Evolutionary conservation across 2,888 invertebrate genomes (phyloP).

Genomic region (Drosophila quinaria): DNA sequence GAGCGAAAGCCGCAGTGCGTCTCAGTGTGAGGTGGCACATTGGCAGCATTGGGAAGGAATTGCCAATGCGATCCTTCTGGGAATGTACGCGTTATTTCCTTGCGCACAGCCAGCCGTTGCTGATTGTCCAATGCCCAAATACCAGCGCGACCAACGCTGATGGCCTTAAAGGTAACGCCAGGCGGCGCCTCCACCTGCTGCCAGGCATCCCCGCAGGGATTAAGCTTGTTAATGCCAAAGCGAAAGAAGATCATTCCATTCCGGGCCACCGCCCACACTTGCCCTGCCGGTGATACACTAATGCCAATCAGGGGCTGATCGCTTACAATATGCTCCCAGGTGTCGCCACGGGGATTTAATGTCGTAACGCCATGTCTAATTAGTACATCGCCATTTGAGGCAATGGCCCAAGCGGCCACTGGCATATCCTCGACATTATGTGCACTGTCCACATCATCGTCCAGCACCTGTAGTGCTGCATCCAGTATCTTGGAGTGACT

Average conservation of each 20-base stretch:
- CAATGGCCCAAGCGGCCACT: slow-evolving; percentile 93
- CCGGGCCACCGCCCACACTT: slow-evolving; percentile 94
- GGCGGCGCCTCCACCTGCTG: slow-evolving; percentile 92
- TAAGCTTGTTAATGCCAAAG: slow-evolving; percentile 90
- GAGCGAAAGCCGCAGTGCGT: slow-evolving; percentile 88
- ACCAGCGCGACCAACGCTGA: slow-evolving; percentile 90
- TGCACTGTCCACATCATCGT: slow-evolving; percentile 83
- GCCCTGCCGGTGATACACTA: slow-evolving; percentile 88
- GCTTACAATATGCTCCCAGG: slow-evolving; percentile 87
- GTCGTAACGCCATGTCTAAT: slow-evolving; percentile 92
- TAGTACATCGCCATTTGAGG: slow-evolving; percentile 94
- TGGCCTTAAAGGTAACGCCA: slow-evolving; percentile 89
- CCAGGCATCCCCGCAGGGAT: slow-evolving; percentile 90
- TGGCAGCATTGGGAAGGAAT: slow-evolving; percentile 88
- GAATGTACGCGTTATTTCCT: slow-evolving; percentile 90
- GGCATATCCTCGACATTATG: slow-evolving; percentile 71
- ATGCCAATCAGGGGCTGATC: slow-evolving; percentile 93
- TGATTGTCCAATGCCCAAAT: slow-evolving; percentile 93
- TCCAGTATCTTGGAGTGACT: slow-evolving; percentile 95
- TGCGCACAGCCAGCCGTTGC: slow-evolving; percentile 91
- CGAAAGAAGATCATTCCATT: slow-evolving; percentile 94
- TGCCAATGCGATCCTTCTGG: slow-evolving; percentile 96
- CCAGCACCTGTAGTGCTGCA: slow-evolving; percentile 90
- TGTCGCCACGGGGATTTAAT: slow-evolving; percentile 90
- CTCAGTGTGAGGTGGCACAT: slow-evolving; percentile 87